Conservation (phyloP, 2,113 vertebrate species). For the Antechinus flavipes region DNA sequence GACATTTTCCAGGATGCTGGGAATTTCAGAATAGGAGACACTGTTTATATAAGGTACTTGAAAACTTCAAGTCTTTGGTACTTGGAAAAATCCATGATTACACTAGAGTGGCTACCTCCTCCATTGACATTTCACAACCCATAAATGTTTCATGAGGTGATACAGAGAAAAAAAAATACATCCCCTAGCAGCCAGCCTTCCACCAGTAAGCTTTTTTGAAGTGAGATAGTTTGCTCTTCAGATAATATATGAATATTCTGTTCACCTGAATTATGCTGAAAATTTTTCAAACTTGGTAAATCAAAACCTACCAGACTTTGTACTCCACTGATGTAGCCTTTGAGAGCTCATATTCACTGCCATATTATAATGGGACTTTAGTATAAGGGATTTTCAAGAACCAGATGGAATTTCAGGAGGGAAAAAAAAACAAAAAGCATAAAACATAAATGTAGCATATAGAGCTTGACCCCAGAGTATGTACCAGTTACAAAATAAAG, state of each 20-base stretch:
- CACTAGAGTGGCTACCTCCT: not conserved
- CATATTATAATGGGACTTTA: not conserved
- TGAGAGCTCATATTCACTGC: not conserved
- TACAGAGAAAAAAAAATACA: not conserved
- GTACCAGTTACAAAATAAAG: not conserved
- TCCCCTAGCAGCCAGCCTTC: not conserved
- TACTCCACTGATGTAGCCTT: not conserved
- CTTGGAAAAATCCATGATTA: not conserved
- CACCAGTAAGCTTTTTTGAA: not conserved
- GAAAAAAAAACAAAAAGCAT: no score
- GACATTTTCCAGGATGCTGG: not conserved
- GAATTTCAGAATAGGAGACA: no score
- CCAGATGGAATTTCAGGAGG: not conserved
- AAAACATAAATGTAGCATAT: not conserved
- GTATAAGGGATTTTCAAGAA: not conserved
- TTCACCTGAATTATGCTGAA: not conserved
- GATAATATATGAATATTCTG: not conserved
- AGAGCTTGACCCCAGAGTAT: not conserved
- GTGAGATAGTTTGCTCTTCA: not conserved
- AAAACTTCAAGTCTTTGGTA: not conserved
- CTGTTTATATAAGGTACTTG: not conserved
- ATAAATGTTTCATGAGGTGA: not conserved
- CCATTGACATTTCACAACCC: not conserved
- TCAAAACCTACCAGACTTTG: not conserved
- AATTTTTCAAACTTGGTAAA: not conserved